Base-by-base conservation (phyloP, 2,888 invertebrate species). In the Hybos culiciformis region DNA sequence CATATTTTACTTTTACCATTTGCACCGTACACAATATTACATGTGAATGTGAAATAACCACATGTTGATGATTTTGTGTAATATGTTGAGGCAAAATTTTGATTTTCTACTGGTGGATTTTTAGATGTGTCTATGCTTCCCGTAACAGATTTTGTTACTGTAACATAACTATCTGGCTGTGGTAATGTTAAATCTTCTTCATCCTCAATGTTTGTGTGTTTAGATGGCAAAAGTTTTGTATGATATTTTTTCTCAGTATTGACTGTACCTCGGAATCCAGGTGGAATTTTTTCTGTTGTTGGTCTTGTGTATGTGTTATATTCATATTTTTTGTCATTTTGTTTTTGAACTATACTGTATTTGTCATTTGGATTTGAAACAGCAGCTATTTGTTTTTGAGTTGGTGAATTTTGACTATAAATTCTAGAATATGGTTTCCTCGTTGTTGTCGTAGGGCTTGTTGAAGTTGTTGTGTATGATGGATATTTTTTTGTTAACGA, bases 21-120 rank as follows among this genome's bases (percentile, higher is more conserved):
- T 1, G 78, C 75, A 11, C 82, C 80, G 53, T 80, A 78, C 1
- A 83, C 82, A 57, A 83, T 78, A 39, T 84, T 83, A 58, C 87
- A 87, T 1, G 83, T 80, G 61, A 87, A 87, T 2, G 86, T 85
- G 52, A 87, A 86, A 58, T 85, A 85, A 8, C 87, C 87, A 59
- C 87, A 88, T 2, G 83, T 85, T 3, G 86, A 86, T 8, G 85
- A 83, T 62, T 87, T 87, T 0, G 86, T 84, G 55, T 83, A 87
- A 63, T 84, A 87, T 1, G 83, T 80, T 50, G 81, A 81, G 2
- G 81, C 77, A 56, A 76, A 80, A 63, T 80, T 80, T 58, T 82
- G 80, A 46, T 80, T 77, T 45, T 76, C 75, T 54, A 66, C 65
- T 24, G 67, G 66, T 20, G 77, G 72, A 53, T 72, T 74, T 56